phyloP scores from a whole-genome alignment of 2,113 vertebrate species.

The Brachypodius melanocephalos region DNA sequence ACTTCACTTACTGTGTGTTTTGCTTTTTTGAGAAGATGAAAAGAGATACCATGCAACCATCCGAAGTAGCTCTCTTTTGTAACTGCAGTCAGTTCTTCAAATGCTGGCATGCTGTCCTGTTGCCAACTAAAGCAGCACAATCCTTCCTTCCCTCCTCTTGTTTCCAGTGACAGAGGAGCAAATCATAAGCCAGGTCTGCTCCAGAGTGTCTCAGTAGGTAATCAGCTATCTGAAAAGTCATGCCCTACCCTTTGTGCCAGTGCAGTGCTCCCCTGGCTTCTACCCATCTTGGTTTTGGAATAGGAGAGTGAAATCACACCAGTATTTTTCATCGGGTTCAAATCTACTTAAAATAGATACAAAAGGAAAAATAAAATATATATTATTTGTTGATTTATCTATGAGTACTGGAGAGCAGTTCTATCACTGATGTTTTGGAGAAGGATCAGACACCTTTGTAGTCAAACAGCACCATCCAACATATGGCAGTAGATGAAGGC shows the following conservation, averaged over 20 bases:
- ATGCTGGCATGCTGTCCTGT: background rate
- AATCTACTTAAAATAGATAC: background rate
- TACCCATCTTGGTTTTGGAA: background rate
- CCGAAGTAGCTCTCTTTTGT: background rate
- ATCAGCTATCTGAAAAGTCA: background rate
- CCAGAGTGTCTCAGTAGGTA: background rate
- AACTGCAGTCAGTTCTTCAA: background rate
- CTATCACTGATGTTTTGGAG: background rate
- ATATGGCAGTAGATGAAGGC: slow-evolving; percentile 2
- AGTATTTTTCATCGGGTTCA: background rate
- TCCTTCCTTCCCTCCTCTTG: background rate
- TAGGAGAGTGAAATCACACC: background rate
- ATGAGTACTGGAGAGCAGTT: background rate
- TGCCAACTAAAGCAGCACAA: background rate
- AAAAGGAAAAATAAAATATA: background rate
- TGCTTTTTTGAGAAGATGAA: background rate
- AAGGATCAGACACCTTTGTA: background rate
- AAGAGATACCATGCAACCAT: background rate
- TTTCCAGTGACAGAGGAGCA: background rate
- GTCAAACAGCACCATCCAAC: background rate
- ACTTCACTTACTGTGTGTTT: background rate
- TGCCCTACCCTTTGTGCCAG: background rate
- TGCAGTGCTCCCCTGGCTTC: background rate
- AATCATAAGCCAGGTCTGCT: background rate
- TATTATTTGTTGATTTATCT: background rate